These are phyloP conservation scores for Galerucella pusilla DNA, from an alignment of 2,888 invertebrate genomes.

Conservation along the genomic window DNA sequence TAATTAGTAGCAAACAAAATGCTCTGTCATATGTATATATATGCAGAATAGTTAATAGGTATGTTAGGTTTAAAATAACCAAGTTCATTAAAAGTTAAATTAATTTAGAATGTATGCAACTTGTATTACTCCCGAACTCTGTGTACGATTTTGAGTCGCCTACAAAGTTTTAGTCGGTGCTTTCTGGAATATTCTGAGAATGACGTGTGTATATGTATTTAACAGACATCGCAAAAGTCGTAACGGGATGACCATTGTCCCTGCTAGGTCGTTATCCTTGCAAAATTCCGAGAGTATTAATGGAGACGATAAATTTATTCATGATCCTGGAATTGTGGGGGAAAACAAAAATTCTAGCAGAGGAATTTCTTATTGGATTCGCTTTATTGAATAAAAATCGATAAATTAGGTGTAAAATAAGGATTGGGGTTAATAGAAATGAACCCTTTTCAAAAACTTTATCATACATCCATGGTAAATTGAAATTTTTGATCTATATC, in stretches of 20 bases:
- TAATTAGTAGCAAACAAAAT: neutral
- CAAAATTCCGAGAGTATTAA: neutral
- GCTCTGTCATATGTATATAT: neutral
- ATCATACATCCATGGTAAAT: too few species aligned
- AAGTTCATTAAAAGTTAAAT: slow-evolving; percentile 4
- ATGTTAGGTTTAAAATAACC: neutral
- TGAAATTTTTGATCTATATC: too few species aligned
- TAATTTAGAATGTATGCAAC: neutral
- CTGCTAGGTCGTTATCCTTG: slow-evolving; percentile 2
- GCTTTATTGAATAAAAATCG: neutral
- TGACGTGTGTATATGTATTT: slow-evolving; percentile 14
- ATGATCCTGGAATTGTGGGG: neutral
- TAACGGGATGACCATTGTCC: slow-evolving; percentile 5
- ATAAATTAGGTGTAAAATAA: neutral
- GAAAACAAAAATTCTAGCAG: neutral
- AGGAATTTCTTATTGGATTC: neutral
- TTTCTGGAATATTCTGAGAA: slow-evolving; percentile 5
- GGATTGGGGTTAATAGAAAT: too few species aligned
- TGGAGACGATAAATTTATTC: slow-evolving; percentile 2
- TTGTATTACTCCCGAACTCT: neutral
- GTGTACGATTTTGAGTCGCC: neutral
- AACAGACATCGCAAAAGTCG: slow-evolving; percentile 9
- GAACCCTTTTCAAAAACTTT: too few species aligned
- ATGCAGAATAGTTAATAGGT: neutral
- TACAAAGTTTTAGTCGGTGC: slow-evolving; percentile 1